A percentile compares a stretch with the other conserved stretches of the same genome.
Evolutionary conservation across 1,140 invertebrate genomes (phyloP).

Genomic region (Andricus grossulariae): DNA sequence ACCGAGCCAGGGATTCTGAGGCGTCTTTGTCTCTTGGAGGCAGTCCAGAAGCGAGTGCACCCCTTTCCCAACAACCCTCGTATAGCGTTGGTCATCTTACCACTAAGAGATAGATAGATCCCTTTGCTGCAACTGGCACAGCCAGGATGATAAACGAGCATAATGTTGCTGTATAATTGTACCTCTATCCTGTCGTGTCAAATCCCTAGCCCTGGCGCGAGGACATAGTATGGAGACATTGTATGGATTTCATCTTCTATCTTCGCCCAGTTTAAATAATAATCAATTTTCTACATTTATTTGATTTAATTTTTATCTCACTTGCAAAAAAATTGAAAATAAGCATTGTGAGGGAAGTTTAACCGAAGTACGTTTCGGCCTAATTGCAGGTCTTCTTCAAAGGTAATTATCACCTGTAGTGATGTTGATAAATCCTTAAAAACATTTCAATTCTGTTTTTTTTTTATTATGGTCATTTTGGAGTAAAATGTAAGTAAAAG

Average conservation of each 20-base stretch:
- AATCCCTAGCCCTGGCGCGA: background rate
- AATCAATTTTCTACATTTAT: background rate
- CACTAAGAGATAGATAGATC: constrained; percentile 68
- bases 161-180: constrained; percentile 69
- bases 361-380: too few species aligned
- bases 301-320: too few species aligned
- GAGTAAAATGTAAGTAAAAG: too few species aligned
- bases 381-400: too few species aligned
- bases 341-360: too few species aligned
- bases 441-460: too few species aligned
- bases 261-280: background rate
- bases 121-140: constrained; percentile 57
- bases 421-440: too few species aligned
- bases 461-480: too few species aligned
- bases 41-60: constrained; percentile 66
- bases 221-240: too few species aligned
- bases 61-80: constrained; percentile 43
- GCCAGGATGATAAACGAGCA: constrained; percentile 66
- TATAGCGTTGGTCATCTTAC: constrained; percentile 67
- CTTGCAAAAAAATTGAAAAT: too few species aligned
- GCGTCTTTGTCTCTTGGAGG: constrained; percentile 70
- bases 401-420: too few species aligned
- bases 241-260: background rate
- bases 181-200: constrained; percentile 32
- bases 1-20: constrained; percentile 60